Evolutionary conservation across 2,888 invertebrate species (phyloP), one percentile per base, ranked within the genome.

Genomic region (Lithophane leautieri): DNA sequence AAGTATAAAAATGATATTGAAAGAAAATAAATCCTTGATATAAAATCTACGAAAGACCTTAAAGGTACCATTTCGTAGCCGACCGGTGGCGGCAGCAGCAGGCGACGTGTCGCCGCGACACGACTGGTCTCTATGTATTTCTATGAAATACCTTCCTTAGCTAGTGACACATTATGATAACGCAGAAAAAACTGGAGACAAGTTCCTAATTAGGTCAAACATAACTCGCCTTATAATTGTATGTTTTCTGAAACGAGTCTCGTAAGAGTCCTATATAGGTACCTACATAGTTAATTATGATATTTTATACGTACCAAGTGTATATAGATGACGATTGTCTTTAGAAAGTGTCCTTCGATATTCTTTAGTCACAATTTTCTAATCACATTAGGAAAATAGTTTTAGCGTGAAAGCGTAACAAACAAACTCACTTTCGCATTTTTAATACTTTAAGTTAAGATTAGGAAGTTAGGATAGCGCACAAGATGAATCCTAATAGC

Each of bases 161-260:
- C 34, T 34, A 34, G 34, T 4, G 34, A 34, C 34, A 34, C 60
- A 44, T 67, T 25, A 52, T 9, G 34, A 22, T 34, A 61, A 9
- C 44, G 52, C 7, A 34, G n/a, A 40, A 34, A 34, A 34, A 61
- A 76, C 52, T 61, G 61, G 25, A 28, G 22, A 28, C 14, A 9
- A 8, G 44, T 42, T 67, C 22, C 0, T 61, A 52, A 76, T 67
- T 68, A 68, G 40, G 52, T 40, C 44, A 54, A 47, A 61, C 16
- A 28, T 54, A 54, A 28, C 25, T 25, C 3, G 69, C 14, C 28
- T 28, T 60, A 19, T n/a, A 34, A n/a, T 60, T 67, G 28, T 66
- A 8, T 56, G n/a, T 75, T 65, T 77, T 66, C 14, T 25, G 67
- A 25, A 44, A 44, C 25, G 1, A 34, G 28, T 12, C 16, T 40